Percentiles rank a stretch among this genome's conserved stretches.
These are phyloP conservation scores for Parauchenoglanis punctatus DNA, from an alignment of 2,797 vertebrate genomes.

Conservation along the genomic window DNA sequence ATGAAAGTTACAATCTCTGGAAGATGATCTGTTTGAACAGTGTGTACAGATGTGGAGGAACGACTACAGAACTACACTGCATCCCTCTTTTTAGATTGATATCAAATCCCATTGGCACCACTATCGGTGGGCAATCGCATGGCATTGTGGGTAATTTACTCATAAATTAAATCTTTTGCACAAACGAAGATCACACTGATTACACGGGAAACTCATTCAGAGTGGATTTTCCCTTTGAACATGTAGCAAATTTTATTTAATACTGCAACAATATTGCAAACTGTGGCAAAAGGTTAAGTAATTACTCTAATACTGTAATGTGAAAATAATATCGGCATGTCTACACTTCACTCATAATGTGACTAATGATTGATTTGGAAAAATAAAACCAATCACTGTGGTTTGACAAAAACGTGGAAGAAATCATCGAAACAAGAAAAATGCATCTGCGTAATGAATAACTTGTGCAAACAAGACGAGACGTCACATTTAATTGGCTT, in stretches of 20 bases:
- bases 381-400: constrained; percentile 15
- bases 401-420: background rate
- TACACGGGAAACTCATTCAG: background rate
- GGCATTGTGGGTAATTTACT: background rate
- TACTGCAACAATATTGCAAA: background rate
- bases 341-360: background rate
- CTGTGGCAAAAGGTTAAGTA: constrained; percentile 10
- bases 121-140: background rate
- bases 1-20: background rate
- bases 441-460: constrained; percentile 23
- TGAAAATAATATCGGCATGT: background rate
- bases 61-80: background rate
- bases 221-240: background rate
- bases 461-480: background rate
- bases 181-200: background rate
- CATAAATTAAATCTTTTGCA: background rate
- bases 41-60: background rate
- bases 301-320: constrained; percentile 17
- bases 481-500: constrained; percentile 6
- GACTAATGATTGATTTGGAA: constrained; percentile 9
- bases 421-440: constrained; percentile 11
- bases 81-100: background rate
- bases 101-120: background rate
- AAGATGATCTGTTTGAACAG: background rate
- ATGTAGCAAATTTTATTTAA: background rate